These are phyloP conservation scores for Caenorhabditis remanei DNA, from an alignment of 1,140 invertebrate species.

Conservation along the genomic window DNA sequence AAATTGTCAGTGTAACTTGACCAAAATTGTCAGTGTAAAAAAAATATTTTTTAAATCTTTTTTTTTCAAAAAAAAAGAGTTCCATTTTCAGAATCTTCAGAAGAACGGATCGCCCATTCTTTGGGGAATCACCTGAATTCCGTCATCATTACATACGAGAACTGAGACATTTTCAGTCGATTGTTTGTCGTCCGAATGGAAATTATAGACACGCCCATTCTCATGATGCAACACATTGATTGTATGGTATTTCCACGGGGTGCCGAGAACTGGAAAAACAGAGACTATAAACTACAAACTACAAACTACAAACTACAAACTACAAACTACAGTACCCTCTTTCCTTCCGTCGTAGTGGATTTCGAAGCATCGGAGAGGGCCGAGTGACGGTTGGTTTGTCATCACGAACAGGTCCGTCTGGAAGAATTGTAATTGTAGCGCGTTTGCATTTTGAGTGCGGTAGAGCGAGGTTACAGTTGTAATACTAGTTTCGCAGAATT, in stretches of 20 bases:
- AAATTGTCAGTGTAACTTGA: too few species aligned
- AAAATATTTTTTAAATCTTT: too few species aligned
- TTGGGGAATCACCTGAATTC: not conserved
- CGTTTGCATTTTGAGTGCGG: too few species aligned
- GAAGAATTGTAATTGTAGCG: not conserved
- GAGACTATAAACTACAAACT: too few species aligned
- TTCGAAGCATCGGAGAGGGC: not conserved
- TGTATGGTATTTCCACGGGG: slow-evolving; percentile 13
- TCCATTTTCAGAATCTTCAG: not conserved
- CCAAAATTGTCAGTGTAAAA: not conserved
- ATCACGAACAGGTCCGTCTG: slow-evolving; percentile 34
- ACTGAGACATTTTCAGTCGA: not conserved
- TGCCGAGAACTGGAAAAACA: not conserved
- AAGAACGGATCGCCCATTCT: not conserved
- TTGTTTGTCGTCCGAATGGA: not conserved
- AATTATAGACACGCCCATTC: slow-evolving; percentile 28
- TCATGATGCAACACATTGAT: slow-evolving; percentile 7
- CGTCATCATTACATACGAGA: not conserved
- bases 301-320: not conserved
- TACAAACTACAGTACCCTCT: not conserved
- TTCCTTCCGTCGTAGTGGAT: slow-evolving; percentile 18
- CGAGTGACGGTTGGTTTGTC: slow-evolving; percentile 26
- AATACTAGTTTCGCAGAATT: too few species aligned
- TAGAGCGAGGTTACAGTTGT: too few species aligned
- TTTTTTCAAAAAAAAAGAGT: not conserved